These are phyloP conservation scores for Scyliorhinus canicula DNA, from an alignment of 2,797 vertebrate genomes.

Conservation along the genomic window DNA sequence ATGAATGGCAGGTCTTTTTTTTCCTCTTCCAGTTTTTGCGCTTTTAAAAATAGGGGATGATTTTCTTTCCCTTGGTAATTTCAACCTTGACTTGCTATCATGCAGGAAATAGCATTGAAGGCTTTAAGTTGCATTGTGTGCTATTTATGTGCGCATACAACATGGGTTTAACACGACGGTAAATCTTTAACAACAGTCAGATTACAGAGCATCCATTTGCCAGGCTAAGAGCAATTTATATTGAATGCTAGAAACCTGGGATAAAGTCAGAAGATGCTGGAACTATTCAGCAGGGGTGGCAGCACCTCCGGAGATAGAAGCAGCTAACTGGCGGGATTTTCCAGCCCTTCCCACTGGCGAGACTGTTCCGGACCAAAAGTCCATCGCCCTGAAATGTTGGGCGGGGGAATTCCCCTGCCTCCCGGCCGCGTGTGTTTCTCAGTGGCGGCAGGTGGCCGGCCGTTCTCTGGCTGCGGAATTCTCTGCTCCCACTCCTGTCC, in stretches of 20 bases:
- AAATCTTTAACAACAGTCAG: not conserved
- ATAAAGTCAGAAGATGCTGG: not conserved
- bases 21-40: not conserved
- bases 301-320: too few species aligned
- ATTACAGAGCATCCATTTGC: not conserved
- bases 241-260: not conserved
- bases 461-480: too few species aligned
- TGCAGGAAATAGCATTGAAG: not conserved
- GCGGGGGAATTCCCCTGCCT: too few species aligned
- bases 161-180: not conserved
- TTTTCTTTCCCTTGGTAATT: conserved; percentile 14
- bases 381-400: not conserved
- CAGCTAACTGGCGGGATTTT: not conserved
- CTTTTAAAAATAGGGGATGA: not conserved
- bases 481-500: not conserved
- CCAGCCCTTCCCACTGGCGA: too few species aligned
- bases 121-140: not conserved
- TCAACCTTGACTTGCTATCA: not conserved
- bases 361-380: too few species aligned
- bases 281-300: too few species aligned
- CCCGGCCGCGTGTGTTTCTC: too few species aligned
- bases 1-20: not conserved
- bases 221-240: not conserved
- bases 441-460: too few species aligned
- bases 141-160: not conserved